A percentile compares a stretch with the other conserved stretches of the same genome.
These are phyloP conservation scores for Cygnus atratus DNA, from an alignment of 2,113 vertebrate genomes.

Conservation along the genomic window DNA sequence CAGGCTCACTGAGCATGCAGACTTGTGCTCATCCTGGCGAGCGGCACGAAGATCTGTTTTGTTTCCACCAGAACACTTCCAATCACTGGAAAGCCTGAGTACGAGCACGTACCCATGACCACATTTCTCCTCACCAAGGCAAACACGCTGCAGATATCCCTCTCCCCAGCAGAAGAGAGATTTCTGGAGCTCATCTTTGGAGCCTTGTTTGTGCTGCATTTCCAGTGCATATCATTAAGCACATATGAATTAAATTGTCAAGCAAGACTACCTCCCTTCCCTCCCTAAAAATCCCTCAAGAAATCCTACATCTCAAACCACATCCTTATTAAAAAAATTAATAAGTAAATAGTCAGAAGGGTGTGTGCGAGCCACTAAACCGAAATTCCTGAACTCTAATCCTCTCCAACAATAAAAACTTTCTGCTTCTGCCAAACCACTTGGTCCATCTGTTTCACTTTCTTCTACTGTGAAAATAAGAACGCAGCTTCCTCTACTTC, in stretches of 20 bases:
- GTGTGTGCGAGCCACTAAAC: conserved; percentile 53
- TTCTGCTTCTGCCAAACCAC: conserved; percentile 56
- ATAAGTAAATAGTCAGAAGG: conserved; percentile 53
- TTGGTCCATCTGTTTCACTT: conserved; percentile 54
- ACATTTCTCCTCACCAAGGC: neutral
- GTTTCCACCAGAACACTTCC: neutral
- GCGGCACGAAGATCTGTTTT: neutral
- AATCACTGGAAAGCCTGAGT: neutral
- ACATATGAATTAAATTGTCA: conserved; percentile 12
- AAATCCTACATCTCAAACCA: conserved; percentile 45
- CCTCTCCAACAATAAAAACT: conserved; percentile 56
- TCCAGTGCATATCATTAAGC: neutral
- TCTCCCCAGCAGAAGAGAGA: neutral
- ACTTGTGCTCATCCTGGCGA: rapidly evolving
- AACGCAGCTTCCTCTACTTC: neutral
- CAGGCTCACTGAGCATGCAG: neutral
- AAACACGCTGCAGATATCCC: neutral
- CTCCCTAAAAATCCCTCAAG: neutral
- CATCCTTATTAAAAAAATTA: conserved; percentile 63
- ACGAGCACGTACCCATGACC: neutral
- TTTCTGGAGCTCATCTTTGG: neutral
- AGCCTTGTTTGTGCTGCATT: neutral
- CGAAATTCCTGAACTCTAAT: conserved; percentile 53
- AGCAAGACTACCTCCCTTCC: neutral
- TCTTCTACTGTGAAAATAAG: neutral